phyloP scores from a whole-genome alignment of 2,797 vertebrate species.

The Denticeps clupeoides region DNA sequence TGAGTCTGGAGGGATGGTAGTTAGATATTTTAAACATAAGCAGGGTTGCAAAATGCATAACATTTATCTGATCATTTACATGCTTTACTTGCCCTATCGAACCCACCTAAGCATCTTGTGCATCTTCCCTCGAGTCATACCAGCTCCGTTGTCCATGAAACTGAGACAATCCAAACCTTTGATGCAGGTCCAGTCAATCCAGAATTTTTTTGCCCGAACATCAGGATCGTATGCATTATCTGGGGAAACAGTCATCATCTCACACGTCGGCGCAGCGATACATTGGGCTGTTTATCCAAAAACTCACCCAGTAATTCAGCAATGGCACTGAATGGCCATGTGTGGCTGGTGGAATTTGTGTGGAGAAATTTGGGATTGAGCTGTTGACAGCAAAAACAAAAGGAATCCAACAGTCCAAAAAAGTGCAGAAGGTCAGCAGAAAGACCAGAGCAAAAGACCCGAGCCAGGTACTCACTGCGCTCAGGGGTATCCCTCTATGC shows the following conservation, averaged over 20 bases:
- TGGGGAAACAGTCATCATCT: slow-evolving; percentile 42
- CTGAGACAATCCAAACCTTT: slow-evolving; percentile 63
- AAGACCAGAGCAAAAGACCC: too few relatives aligned
- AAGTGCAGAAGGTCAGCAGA: too few relatives aligned
- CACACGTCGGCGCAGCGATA: too few relatives aligned
- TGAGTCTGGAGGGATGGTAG: too few relatives aligned
- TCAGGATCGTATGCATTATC: slow-evolving; percentile 96
- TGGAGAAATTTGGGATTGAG: slow-evolving; percentile 85
- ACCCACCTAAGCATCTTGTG: slow-evolving; percentile 90
- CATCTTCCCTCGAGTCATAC: slow-evolving; percentile 71
- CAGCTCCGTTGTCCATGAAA: slow-evolving; percentile 87
- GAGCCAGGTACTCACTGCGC: too few relatives aligned
- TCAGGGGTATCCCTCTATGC: too few relatives aligned
- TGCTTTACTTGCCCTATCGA: too few relatives aligned
- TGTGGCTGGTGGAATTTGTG: slow-evolving; percentile 94
- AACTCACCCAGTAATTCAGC: slow-evolving; percentile 92
- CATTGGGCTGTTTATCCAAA: too few relatives aligned
- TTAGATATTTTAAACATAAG: too few relatives aligned
- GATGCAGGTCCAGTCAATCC: slow-evolving; percentile 83
- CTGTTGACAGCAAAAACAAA: slow-evolving; percentile 41
- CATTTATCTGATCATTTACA: too few relatives aligned
- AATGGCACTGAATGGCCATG: slow-evolving; percentile 90
- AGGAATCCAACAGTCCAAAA: too few relatives aligned
- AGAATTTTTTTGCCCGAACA: slow-evolving; percentile 83
- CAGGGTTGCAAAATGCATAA: too few relatives aligned